A percentile compares a stretch with the other conserved stretches of the same genome.
phyloP scores from a whole-genome alignment of 2,797 vertebrate genomes.

The Apogon talboti region DNA sequence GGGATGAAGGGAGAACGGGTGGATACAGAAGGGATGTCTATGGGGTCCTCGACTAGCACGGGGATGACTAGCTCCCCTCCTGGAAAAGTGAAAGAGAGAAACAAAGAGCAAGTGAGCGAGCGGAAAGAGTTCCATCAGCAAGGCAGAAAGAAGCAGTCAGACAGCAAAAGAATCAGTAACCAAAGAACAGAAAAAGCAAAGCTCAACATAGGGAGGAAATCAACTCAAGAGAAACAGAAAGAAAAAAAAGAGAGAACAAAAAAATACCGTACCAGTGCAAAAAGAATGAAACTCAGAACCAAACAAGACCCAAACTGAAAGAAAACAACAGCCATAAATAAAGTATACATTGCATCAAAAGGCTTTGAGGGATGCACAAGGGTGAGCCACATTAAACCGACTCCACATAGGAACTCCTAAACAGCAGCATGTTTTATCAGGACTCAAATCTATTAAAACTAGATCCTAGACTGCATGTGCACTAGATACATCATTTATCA shows the following conservation, averaged over 20 bases:
- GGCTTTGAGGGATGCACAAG: constrained; percentile 82
- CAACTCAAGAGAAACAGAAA: constrained; percentile 59
- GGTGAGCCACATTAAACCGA: constrained; percentile 73
- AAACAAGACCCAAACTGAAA: constrained; percentile 81
- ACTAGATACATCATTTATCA: background rate
- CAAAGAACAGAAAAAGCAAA: constrained; percentile 74
- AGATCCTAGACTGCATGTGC: background rate
- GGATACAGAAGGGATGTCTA: constrained; percentile 97
- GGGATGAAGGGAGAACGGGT: constrained; percentile 97
- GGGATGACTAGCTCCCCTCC: constrained; percentile 99
- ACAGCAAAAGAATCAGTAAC: constrained; percentile 63
- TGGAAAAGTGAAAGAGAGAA: constrained; percentile 84
- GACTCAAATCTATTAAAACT: constrained; percentile 9
- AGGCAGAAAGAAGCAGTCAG: constrained; percentile 62
- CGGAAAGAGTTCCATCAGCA: constrained; percentile 26
- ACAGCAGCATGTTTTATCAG: background rate
- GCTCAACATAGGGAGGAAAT: constrained; percentile 66
- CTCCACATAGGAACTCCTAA: constrained; percentile 26
- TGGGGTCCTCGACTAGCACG: constrained; percentile 97
- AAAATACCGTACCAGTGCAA: constrained; percentile 81
- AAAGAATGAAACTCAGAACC: constrained; percentile 79
- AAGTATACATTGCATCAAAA: constrained; percentile 84
- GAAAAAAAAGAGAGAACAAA: constrained; percentile 61
- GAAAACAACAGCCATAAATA: constrained; percentile 78
- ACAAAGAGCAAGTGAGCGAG: constrained; percentile 57